Base-by-base conservation (phyloP, 2,888 invertebrate species). In the Cerceris rybyensis region DNA sequence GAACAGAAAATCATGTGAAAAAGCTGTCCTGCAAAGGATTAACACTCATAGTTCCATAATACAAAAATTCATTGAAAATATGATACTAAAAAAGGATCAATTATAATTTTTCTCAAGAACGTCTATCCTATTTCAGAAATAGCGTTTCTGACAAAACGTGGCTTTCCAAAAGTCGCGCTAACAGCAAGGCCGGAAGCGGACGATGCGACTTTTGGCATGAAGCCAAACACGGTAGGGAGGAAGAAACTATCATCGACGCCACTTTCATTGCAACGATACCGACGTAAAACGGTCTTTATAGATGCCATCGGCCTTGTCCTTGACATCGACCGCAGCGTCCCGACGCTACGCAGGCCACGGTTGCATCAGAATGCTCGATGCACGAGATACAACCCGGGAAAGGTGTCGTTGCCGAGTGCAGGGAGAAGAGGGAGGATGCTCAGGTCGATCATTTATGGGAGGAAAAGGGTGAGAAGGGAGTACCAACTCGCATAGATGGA, bases 241-340 rank as follows among this genome's bases (percentile, higher is more conserved):
- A 28, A 28, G 28, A 68, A 76, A 74, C 67, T 76, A 72, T 63
- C 63, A 60, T 65, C 80, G 71, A 80, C 66, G 78, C 75, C 66
- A 74, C 83, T 84, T 76, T 76, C 80, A 78, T 75, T 71, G 75
- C 63, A 76, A 69, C 82, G 71, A 77, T 69, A 11, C 69, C 46
- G 70, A 74, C 78, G 70, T 69, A 42, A 59, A 75, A 58, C 63
- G 70, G 71, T 73, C 78, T 85, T 76, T 83, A 79, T 85, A 85
- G 86, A 85, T 80, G 76, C 73, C 75, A 79, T 75, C 70, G 82
- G 81, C 90, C 90, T 90, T 90, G 90, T 86, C 91, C 91, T 91
- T 91, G 90, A 90, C 91, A 91, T 90, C 88, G 90, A 91, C 90
- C 88, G 89, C 87, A 76, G 83, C 89, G 90, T 90, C 90, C 90